phyloP scores from a whole-genome alignment of 1,140 invertebrate species.

The Drosophila ananassae region DNA sequence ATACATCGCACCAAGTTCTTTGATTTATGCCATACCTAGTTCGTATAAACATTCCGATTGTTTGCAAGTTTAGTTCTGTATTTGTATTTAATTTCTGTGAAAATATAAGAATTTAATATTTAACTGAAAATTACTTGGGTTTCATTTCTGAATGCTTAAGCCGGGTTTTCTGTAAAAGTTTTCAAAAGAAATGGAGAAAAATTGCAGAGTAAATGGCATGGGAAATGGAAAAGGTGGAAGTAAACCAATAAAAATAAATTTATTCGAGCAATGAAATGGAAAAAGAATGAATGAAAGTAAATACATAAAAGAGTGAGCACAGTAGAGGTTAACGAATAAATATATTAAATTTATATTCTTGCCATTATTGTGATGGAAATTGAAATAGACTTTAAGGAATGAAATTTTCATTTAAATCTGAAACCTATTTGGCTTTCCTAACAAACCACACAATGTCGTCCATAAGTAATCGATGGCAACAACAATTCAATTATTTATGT shows the following conservation, averaged over 20 bases:
- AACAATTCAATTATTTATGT: slow-evolving; percentile 38
- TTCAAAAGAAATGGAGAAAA: background rate
- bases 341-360: background rate
- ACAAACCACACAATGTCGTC: slow-evolving; percentile 13
- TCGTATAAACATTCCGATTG: slow-evolving; percentile 23
- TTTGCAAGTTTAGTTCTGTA: slow-evolving; percentile 26
- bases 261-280: background rate
- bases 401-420: background rate
- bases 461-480: slow-evolving; percentile 20
- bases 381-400: background rate
- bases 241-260: background rate
- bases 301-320: background rate
- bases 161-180: too few species aligned
- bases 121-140: slow-evolving; percentile 5
- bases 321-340: too few species aligned
- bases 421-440: background rate
- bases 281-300: background rate
- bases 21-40: slow-evolving; percentile 27
- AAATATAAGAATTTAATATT: slow-evolving; percentile 53
- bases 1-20: slow-evolving; percentile 38
- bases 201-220: background rate
- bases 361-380: background rate
- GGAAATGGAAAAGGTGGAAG: background rate
- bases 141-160: background rate
- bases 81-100: slow-evolving; percentile 52